Percentiles rank a stretch among this genome's conserved stretches.
Evolutionary conservation across 2,888 invertebrate genomes (phyloP).

Genomic region (Stenodera caucasica): DNA sequence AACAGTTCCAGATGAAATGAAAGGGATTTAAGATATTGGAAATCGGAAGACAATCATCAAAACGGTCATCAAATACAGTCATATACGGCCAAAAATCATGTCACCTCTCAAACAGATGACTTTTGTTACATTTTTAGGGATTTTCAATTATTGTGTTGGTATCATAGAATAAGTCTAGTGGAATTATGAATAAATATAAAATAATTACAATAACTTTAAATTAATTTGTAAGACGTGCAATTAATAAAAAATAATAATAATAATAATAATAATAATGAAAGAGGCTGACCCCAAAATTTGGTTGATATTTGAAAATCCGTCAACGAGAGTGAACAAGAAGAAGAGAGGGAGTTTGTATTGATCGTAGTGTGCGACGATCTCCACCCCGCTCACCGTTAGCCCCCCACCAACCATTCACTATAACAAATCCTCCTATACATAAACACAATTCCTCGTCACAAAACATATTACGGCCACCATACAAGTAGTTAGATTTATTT

Average conservation of each 20-base stretch:
- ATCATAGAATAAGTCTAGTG: too few species aligned
- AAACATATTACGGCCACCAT: not conserved
- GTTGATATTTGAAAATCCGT: not conserved
- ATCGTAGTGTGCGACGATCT: conserved; percentile 31
- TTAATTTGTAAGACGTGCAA: too few species aligned
- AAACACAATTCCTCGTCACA: not conserved
- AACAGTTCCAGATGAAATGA: too few species aligned
- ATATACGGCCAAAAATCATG: not conserved
- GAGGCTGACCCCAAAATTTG: not conserved
- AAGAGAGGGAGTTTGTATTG: conserved; percentile 32
- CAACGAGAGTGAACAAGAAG: not conserved
- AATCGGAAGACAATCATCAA: too few species aligned
- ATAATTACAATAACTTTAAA: too few species aligned
- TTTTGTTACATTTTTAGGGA: not conserved
- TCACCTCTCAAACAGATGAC: not conserved
- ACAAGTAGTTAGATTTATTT: not conserved
- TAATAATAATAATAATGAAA: too few species aligned
- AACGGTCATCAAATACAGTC: too few species aligned
- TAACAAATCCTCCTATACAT: not conserved
- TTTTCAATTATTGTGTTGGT: too few species aligned
- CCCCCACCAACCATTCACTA: not conserved
- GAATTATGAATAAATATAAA: too few species aligned
- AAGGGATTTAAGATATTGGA: too few species aligned
- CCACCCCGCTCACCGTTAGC: not conserved
- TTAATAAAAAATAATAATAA: too few species aligned